A percentile compares a stretch with the other conserved stretches of the same genome.
phyloP scores from a whole-genome alignment of 2,797 vertebrate genomes.

The Rhyacichthys aspro region DNA sequence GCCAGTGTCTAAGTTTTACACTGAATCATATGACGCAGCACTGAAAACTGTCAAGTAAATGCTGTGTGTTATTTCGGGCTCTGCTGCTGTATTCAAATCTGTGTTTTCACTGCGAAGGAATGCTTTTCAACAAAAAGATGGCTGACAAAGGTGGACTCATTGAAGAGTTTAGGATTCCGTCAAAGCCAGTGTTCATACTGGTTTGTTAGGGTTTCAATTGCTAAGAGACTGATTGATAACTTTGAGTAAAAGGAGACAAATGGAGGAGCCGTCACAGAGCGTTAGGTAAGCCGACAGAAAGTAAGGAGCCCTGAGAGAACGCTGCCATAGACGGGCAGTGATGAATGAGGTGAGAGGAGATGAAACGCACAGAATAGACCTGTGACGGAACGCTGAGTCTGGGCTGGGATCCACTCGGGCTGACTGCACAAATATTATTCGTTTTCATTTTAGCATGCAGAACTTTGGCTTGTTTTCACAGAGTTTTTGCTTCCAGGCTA shows the following conservation, averaged over 20 bases:
- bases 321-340: constrained; percentile 5
- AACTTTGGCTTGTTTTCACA: neutral
- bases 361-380: neutral
- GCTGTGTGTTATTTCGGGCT: too few relatives aligned
- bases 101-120: neutral
- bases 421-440: neutral
- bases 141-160: neutral
- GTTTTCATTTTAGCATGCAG: neutral
- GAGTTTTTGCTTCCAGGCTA: neutral
- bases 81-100: neutral
- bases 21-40: too few relatives aligned
- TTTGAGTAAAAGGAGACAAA: constrained; percentile 29
- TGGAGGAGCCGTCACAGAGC: constrained; percentile 23
- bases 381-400: constrained; percentile 2
- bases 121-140: neutral
- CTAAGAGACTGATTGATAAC: constrained; percentile 51
- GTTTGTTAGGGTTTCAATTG: constrained; percentile 40
- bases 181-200: neutral
- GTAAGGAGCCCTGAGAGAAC: constrained; percentile 16
- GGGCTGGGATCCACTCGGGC: neutral
- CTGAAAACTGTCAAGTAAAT: too few relatives aligned
- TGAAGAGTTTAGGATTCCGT: constrained; percentile 1
- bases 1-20: too few relatives aligned
- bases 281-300: constrained; percentile 2
- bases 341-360: constrained; percentile 17